A percentile compares a stretch with the other conserved stretches of the same genome.
Conservation (phyloP, 2,113 vertebrate genomes). For the Menura novaehollandiae region DNA sequence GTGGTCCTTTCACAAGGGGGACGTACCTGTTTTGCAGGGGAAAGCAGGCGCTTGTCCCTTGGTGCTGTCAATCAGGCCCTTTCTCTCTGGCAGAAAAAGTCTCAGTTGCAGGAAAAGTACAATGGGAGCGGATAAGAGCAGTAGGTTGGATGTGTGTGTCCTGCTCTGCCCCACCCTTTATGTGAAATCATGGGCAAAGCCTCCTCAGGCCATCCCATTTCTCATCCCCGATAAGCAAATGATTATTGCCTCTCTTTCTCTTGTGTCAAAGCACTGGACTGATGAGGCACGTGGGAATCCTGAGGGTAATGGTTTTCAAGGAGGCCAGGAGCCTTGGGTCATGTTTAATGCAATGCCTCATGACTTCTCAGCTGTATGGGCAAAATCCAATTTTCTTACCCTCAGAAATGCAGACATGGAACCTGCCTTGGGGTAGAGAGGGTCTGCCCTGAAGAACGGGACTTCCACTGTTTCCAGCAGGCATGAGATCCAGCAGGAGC, state of each 20-base stretch:
- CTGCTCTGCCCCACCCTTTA: neutral
- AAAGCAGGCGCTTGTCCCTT: neutral
- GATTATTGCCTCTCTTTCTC: neutral
- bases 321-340: neutral
- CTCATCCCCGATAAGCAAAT: accelerated
- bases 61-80: neutral
- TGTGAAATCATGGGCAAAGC: neutral
- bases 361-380: neutral
- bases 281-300: accelerated
- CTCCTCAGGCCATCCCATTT: accelerated
- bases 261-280: neutral
- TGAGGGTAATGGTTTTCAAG: neutral
- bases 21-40: neutral
- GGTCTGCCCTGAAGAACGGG: neutral
- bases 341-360: too few relatives aligned
- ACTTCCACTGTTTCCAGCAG: neutral
- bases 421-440: neutral
- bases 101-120: neutral
- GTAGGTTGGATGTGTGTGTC: neutral
- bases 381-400: neutral
- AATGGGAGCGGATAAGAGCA: accelerated
- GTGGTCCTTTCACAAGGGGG: neutral
- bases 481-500: neutral
- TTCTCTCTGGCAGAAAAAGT: neutral
- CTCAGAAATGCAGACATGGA: neutral